These are phyloP conservation scores for Melanophora roralis DNA, from an alignment of 2,888 invertebrate genomes.

Conservation along the genomic window DNA sequence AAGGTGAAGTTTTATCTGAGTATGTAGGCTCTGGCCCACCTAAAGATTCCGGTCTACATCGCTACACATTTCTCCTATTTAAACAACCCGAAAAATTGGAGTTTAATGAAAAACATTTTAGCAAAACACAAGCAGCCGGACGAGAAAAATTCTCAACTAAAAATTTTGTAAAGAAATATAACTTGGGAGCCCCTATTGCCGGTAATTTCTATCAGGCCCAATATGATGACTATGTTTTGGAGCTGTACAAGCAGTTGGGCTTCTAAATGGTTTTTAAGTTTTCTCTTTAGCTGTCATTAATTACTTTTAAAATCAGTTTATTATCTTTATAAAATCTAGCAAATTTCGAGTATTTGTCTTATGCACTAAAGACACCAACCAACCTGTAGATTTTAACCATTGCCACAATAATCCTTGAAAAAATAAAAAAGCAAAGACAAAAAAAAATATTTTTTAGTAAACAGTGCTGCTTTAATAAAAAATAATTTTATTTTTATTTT, in stretches of 20 bases:
- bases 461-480: background rate
- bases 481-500: background rate
- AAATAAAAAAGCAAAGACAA: slow-evolving; percentile 4
- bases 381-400: slow-evolving; percentile 52
- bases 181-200: slow-evolving; percentile 80
- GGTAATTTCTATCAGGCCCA: slow-evolving; percentile 75
- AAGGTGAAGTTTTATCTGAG: slow-evolving; percentile 86
- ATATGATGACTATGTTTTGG: slow-evolving; percentile 77
- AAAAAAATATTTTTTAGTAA: background rate
- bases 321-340: too few species aligned
- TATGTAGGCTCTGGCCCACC: slow-evolving; percentile 94
- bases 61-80: slow-evolving; percentile 88
- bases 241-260: slow-evolving; percentile 73
- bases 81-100: slow-evolving; percentile 82
- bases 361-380: slow-evolving; percentile 5
- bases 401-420: slow-evolving; percentile 36
- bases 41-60: slow-evolving; percentile 84
- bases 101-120: slow-evolving; percentile 79
- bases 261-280: slow-evolving; percentile 33
- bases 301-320: background rate
- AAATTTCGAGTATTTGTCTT: too few species aligned
- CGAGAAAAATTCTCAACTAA: slow-evolving; percentile 82
- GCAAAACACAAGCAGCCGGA: slow-evolving; percentile 76
- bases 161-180: slow-evolving; percentile 87
- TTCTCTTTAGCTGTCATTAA: slow-evolving; percentile 1